Base-by-base conservation (phyloP, 64 coral and sea anemone genomes). In the Astreopora myriophthalma region DNA sequence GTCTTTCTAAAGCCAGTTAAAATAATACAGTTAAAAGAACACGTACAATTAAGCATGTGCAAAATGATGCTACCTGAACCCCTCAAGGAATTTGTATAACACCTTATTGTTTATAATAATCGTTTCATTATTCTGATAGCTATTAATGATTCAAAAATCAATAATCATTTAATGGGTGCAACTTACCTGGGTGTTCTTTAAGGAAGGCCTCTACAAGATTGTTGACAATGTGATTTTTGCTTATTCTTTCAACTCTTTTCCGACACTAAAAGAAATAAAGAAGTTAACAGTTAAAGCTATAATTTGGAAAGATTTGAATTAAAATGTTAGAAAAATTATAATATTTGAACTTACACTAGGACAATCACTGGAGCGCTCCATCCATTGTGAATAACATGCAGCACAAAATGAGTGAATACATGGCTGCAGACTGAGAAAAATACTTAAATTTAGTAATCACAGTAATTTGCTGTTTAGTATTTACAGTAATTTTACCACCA, bases 371-470 rank as follows among this genome's bases (percentile, higher is more conserved):
- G 94, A 95, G 6, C 92, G 71, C 1, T 90, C 74, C 97, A 99
- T 99, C 97, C 97, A 99, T 12, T 99, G 90, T 31, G 97, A 99
- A 63, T 99, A 99, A 65, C 97, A 99, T 5, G 94, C 82, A 19
- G 94, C 94, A 91, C 97, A 99, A 58, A 93, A 99, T 46, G 90
- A 95, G 34, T 99, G 97, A 84, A 99, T 93, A 48, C 97, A 99
- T 10, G 96, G 96, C 52, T 98, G 96, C 5, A 98, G 73, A 69
- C 96, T 98, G 49, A 69, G 48, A 33, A 58, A 82, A 68, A 33
- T 46, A 85, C 2, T 20, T 20, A 19, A 1, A 58, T 37, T 33
- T 3, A 23, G 2, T 34, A 11, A 19, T 14, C 26, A 24, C 16
- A 1, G 52, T 14, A 58, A 58, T 46, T 46, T n/a, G n/a, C n/a